phyloP scores from a whole-genome alignment of 2,797 vertebrate genomes.

The Coranthus polyacanthus region DNA sequence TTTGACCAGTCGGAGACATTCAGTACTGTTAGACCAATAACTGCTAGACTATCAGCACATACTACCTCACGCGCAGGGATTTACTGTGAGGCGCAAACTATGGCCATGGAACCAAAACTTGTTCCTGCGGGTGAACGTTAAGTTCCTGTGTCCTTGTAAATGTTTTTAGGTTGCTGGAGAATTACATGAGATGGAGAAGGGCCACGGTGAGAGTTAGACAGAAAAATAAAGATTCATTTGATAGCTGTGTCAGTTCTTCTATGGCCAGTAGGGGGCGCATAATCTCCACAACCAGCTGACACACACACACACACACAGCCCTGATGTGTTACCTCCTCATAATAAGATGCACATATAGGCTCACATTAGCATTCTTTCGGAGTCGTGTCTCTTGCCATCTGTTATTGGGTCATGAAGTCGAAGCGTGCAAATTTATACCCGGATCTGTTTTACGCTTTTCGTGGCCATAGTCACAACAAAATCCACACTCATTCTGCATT shows the following conservation, averaged over 20 bases:
- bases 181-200: background rate
- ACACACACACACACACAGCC: too few relatives aligned
- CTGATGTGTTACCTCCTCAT: too few relatives aligned
- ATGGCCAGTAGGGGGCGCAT: background rate
- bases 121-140: constrained; percentile 4
- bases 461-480: too few relatives aligned
- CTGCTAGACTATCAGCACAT: constrained; percentile 11
- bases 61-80: constrained; percentile 55
- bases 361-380: too few relatives aligned
- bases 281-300: background rate
- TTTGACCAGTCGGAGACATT: constrained; percentile 28
- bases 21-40: constrained; percentile 30
- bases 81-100: constrained; percentile 6
- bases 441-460: too few relatives aligned
- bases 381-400: too few relatives aligned
- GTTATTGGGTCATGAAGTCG: too few relatives aligned
- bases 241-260: constrained; percentile 8
- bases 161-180: constrained; percentile 31
- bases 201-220: constrained; percentile 13
- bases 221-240: constrained; percentile 25
- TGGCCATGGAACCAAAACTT: constrained; percentile 21
- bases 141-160: constrained; percentile 30
- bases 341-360: too few relatives aligned
- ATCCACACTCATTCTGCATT: too few relatives aligned
- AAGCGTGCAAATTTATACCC: too few relatives aligned